phyloP scores from a whole-genome alignment of 2,888 invertebrate genomes.

The Slavum lentiscoides region DNA sequence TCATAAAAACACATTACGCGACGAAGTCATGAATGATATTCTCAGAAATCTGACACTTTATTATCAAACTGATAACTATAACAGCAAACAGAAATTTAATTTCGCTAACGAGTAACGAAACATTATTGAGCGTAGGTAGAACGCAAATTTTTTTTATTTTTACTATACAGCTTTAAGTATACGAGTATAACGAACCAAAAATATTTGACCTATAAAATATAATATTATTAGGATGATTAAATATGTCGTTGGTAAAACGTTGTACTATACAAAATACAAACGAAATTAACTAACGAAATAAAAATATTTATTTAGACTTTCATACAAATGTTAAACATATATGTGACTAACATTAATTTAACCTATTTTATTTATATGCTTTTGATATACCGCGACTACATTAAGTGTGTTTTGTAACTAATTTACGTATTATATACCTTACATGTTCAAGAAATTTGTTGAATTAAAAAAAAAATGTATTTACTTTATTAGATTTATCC shows the following conservation, averaged over 20 bases:
- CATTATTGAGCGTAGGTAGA: slow-evolving; percentile 31
- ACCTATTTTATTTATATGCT: no score
- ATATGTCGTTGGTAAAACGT: slow-evolving; percentile 20
- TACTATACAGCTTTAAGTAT: not conserved
- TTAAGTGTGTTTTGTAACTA: no score
- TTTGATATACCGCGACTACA: no score
- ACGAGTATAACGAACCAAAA: not conserved
- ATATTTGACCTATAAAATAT: slow-evolving; percentile 15
- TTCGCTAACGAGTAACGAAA: slow-evolving; percentile 18
- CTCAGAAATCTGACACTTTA: slow-evolving; percentile 29
- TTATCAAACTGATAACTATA: slow-evolving; percentile 24
- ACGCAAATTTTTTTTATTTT: not conserved
- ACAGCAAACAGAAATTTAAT: slow-evolving; percentile 27
- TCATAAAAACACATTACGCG: slow-evolving; percentile 8
- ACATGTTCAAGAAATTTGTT: not conserved
- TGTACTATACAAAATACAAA: not conserved
- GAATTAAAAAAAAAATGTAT: not conserved
- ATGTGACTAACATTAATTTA: no score
- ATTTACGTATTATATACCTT: not conserved
- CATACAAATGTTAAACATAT: no score
- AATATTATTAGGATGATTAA: not conserved
- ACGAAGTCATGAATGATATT: slow-evolving; percentile 16
- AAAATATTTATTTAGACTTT: no score
- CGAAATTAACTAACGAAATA: not conserved
- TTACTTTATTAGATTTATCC: slow-evolving; percentile 27